Base-by-base conservation (phyloP, 2,113 vertebrate species). In the Australoheros scitulus region DNA sequence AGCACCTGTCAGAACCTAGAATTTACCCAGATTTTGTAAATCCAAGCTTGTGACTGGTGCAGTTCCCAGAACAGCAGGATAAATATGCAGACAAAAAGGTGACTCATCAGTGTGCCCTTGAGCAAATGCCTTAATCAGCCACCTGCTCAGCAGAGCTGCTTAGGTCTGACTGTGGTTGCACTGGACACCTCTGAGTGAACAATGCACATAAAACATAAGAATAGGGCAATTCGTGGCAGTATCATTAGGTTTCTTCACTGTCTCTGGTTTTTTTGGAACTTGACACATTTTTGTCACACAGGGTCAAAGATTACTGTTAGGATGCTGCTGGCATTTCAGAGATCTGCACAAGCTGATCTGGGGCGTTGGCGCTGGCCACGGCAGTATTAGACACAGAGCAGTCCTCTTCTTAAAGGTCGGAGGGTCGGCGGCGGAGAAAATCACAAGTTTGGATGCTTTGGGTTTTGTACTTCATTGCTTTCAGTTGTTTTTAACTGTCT, bases 321-420 rank as follows among this genome's bases (percentile, higher is more conserved):
- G 22, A 0, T 68, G 1, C 1, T 0, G 22, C 22, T 17, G 64
- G 0, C 0, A 1, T 50, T 20, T n/a, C 41, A 47, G 2, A 50
- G 64, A 47, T 68, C 22, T 15, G 24, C 11, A 17, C 26, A 26
- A 68, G 64, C 9, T 70, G 64, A 50, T 11, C 5, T 70, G 18
- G 5, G 24, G 47, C 24, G 3, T 50, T 1, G 2, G 43, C 22
- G 11, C 24, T 70, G 41, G 1, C 9, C 24, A 7, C 47, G 43
- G 43, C 43, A 47, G 14, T 5, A 14, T 47, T 47, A 7, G 47
- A 50, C 5, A 43, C 6, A 17, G 47, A 50, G 47, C 6, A 1
- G 15, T 50, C 14, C 47, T 17, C 11, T 70, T 70, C n/a, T 50
- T 68, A 29, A 17, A 50, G 14, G 47, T 50, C 15, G 15, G 9